Conservation (phyloP, 30 jellyfish, hydroid and myxozoan genomes). For the Aurelia aurita complex sp. Pacific region DNA sequence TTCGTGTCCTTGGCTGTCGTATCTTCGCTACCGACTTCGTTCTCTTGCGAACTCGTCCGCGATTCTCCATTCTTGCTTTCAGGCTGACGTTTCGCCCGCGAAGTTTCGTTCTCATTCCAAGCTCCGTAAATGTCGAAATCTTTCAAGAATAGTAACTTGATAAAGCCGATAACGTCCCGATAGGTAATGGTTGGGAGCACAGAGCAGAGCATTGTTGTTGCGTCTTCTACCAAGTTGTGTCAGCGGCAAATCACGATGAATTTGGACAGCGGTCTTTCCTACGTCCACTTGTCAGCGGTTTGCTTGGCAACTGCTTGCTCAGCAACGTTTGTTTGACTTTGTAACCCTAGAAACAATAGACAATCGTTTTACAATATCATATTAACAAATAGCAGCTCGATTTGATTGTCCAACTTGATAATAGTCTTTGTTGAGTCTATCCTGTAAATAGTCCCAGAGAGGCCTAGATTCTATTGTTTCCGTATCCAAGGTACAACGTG, state of each 20-base stretch:
- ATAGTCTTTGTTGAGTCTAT: neutral
- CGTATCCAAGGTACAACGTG: slow-evolving; percentile 69
- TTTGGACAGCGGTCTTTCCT: slow-evolving; percentile 63
- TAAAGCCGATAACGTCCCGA: slow-evolving; percentile 44
- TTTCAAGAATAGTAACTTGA: slow-evolving; percentile 19
- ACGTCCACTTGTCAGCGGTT: slow-evolving; percentile 18
- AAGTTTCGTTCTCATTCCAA: neutral
- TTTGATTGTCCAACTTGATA: too few relatives aligned
- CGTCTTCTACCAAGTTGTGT: slow-evolving; percentile 55
- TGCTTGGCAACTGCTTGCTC: slow-evolving; percentile 41
- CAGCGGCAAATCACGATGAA: slow-evolving; percentile 59
- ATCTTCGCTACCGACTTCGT: neutral
- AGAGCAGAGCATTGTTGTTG: slow-evolving; percentile 76
- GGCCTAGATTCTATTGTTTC: slow-evolving; percentile 45
- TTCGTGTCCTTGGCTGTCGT: neutral
- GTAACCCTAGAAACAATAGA: slow-evolving; percentile 23
- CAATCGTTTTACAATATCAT: neutral
- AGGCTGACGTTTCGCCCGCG: neutral
- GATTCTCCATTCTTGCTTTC: neutral
- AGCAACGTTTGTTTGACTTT: slow-evolving; percentile 47
- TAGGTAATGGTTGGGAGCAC: slow-evolving; percentile 54
- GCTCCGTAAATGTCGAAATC: slow-evolving; percentile 42
- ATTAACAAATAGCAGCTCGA: too few relatives aligned
- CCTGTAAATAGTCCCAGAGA: slow-evolving; percentile 14
- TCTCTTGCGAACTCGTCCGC: slow-evolving; percentile 4